phyloP scores from a whole-genome alignment of 1,140 invertebrate species.

The Camponotus pennsylvanicus region DNA sequence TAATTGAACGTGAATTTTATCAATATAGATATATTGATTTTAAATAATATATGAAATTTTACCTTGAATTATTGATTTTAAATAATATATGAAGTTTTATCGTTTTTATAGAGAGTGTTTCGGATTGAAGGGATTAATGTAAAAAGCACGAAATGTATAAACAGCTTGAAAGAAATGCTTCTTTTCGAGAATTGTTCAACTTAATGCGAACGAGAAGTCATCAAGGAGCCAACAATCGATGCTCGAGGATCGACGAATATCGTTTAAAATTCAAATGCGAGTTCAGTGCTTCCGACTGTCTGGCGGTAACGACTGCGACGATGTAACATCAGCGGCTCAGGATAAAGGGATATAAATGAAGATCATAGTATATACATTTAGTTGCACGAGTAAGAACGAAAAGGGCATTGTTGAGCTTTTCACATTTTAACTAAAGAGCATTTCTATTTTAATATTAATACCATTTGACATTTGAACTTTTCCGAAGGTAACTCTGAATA shows the following conservation, averaged over 20 bases:
- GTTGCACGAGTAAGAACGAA: not conserved
- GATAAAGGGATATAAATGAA: slow-evolving; percentile 22
- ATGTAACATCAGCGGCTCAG: slow-evolving; percentile 37
- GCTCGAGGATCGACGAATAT: slow-evolving; percentile 45
- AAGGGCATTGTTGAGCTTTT: not conserved
- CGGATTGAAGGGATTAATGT: not conserved
- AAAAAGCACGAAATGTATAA: slow-evolving; percentile 1
- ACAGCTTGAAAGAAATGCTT: slow-evolving; percentile 16
- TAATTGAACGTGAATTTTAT: slow-evolving; percentile 15
- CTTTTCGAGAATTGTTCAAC: slow-evolving; percentile 62
- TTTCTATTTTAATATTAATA: not conserved
- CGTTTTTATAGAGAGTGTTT: not conserved
- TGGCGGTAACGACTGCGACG: slow-evolving; percentile 43
- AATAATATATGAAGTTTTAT: slow-evolving; percentile 9
- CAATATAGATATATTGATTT: not conserved
- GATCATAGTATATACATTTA: slow-evolving; percentile 11
- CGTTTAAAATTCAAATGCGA: slow-evolving; percentile 72
- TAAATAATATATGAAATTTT: not conserved
- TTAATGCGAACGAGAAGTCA: slow-evolving; percentile 71
- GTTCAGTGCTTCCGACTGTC: slow-evolving; percentile 53
- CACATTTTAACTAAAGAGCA: slow-evolving; percentile 3
- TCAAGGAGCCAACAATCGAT: slow-evolving; percentile 60
- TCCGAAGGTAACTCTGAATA: not conserved
- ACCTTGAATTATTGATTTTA: not conserved
- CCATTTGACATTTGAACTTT: slow-evolving; percentile 2